phyloP scores from a whole-genome alignment of 2,797 vertebrate genomes.

The Siniperca undulata region DNA sequence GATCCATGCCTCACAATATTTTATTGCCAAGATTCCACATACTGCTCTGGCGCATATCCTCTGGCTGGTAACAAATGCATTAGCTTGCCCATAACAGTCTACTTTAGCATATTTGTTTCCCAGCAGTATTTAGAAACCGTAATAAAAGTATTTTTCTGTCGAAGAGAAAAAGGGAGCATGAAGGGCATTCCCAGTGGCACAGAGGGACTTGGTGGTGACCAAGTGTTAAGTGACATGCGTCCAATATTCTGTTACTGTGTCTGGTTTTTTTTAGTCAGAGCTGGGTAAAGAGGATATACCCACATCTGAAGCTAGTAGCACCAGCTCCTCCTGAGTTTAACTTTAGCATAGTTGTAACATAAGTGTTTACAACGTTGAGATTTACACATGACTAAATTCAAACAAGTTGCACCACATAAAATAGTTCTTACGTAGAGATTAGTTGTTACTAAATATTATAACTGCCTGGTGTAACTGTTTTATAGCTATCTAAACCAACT shows the following conservation, averaged over 20 bases:
- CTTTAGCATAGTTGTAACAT: not conserved
- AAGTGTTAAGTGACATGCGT: conserved; percentile 31
- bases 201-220: conserved; percentile 38
- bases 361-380: not conserved
- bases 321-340: not conserved
- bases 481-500: not conserved
- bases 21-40: conserved; percentile 43
- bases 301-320: not conserved
- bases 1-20: not conserved
- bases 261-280: not conserved
- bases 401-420: not conserved
- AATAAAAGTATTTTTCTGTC: conserved; percentile 47
- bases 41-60: conserved; percentile 33
- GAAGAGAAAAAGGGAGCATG: conserved; percentile 35
- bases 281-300: not conserved
- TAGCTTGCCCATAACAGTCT: conserved; percentile 40
- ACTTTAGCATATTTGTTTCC: conserved; percentile 41
- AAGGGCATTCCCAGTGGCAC: conserved; percentile 36
- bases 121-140: conserved; percentile 35
- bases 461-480: not conserved
- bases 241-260: conserved; percentile 3
- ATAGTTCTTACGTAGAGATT: not conserved
- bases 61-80: conserved; percentile 35
- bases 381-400: not conserved
- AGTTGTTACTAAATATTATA: not conserved